Evolutionary conservation across 2,113 vertebrate species (phyloP), one percentile per base, ranked within the genome.

Genomic region (Columbina picui): DNA sequence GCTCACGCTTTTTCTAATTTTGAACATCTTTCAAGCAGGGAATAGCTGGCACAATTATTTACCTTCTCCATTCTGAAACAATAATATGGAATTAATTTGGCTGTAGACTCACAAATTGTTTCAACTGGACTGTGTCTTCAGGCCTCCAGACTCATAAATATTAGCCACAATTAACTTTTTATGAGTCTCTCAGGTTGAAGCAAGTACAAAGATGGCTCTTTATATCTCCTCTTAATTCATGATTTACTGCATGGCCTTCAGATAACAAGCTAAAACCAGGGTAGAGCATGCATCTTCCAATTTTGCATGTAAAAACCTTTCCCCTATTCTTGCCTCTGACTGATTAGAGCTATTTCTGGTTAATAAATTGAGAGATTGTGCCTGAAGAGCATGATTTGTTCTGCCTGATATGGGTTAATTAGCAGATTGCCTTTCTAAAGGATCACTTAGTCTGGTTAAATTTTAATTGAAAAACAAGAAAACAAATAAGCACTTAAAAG

Each of bases 21-120:
- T 77, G 41, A 90, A 80, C 14, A n/a, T 55, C 43, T 83, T 86
- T 93, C 69, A 65, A 89, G 45, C 6, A 84, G 43, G 34, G 63
- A 86, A 38, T 63, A 82, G 23, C 78, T 88, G 67, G 57, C 36
- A 92, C 55, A 53, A 57, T 73, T 88, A 64, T 69, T 88, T 94
- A 77, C 70, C 23, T 80, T 95, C 73, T 83, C 22, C 76, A 39
- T 90, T 93, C 86, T 59, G 55, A 90, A 88, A 65, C 20, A 83
- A 77, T 92, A 81, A 86, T 39, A 55, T 74, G 27, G 67, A 94
- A 84, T 93, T 90, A 90, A 94, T 95, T 92, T 90, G 29, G 36
- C 53, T 50, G 41, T 88, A 86, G 78, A 69, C 32, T 88, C 55
- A 67, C 45, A 73, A 55, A 73, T 90, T 90, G 41, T 90, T 94